phyloP scores from a whole-genome alignment of 2,888 invertebrate species.

The Diabrotica balteata region DNA sequence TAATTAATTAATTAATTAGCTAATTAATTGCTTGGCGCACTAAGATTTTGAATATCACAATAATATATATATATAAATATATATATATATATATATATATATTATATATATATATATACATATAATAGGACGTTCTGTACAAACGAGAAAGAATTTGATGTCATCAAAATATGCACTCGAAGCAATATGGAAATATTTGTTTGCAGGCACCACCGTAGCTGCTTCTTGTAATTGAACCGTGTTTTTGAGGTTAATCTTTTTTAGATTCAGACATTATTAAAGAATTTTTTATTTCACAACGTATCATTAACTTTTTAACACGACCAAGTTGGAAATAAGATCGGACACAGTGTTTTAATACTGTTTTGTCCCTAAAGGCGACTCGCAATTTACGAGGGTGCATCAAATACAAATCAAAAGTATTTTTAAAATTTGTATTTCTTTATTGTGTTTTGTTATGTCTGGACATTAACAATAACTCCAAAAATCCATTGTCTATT shows the following conservation, averaged over 20 bases:
- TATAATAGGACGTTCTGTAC: no score
- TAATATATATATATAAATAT: no score
- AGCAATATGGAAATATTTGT: no score
- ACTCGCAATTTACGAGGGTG: background rate
- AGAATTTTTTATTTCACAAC: slow-evolving; percentile 31
- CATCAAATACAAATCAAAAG: no score
- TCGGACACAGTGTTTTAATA: slow-evolving; percentile 11
- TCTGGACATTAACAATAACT: background rate
- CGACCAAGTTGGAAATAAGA: slow-evolving; percentile 18
- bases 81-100: no score
- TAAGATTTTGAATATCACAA: no score
- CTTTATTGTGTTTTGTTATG: background rate
- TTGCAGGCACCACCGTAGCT: background rate
- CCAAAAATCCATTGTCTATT: background rate
- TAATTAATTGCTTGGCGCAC: no score
- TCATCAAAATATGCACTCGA: no score
- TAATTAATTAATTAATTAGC: no score
- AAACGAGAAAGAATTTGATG: no score
- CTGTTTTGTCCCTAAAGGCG: slow-evolving; percentile 4
- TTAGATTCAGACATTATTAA: slow-evolving; percentile 32
- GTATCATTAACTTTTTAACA: slow-evolving; percentile 34
- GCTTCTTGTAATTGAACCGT: slow-evolving; percentile 32
- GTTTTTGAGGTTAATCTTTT: slow-evolving; percentile 34
- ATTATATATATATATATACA: no score
- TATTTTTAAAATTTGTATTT: no score